Percentiles rank a stretch among this genome's conserved stretches.
Conservation (phyloP, 2,888 invertebrate genomes). For the Euplagia quadripunctaria region DNA sequence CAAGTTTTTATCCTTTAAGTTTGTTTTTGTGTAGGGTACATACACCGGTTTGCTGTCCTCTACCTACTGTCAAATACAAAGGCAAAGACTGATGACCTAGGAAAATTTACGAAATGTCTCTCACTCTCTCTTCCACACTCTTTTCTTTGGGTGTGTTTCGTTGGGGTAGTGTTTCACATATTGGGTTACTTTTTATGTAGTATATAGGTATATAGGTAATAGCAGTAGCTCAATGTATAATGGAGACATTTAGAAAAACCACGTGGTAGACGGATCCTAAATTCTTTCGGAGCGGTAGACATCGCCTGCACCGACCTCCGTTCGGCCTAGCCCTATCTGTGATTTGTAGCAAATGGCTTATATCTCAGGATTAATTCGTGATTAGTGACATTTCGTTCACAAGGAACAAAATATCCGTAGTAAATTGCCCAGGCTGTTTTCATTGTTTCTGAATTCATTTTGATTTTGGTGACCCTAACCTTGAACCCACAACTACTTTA, state of each 20-base stretch:
- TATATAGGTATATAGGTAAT: no score
- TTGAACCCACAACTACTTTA: not conserved
- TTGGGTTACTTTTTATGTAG: no score
- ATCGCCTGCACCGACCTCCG: no score
- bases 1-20: not conserved
- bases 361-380: no score
- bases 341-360: not conserved
- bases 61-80: not conserved
- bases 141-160: not conserved
- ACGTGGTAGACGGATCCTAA: not conserved
- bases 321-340: not conserved
- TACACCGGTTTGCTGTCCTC: not conserved
- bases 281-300: not conserved
- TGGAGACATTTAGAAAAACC: no score
- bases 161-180: not conserved
- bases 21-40: not conserved
- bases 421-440: no score
- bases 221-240: no score
- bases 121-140: not conserved
- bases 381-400: not conserved
- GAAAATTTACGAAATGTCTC: not conserved
- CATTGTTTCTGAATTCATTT: no score
- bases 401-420: no score
- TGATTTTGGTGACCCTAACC: no score
- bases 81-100: not conserved